Conservation (phyloP, 2,797 vertebrate species). For the Lycodopsis pacificus region DNA sequence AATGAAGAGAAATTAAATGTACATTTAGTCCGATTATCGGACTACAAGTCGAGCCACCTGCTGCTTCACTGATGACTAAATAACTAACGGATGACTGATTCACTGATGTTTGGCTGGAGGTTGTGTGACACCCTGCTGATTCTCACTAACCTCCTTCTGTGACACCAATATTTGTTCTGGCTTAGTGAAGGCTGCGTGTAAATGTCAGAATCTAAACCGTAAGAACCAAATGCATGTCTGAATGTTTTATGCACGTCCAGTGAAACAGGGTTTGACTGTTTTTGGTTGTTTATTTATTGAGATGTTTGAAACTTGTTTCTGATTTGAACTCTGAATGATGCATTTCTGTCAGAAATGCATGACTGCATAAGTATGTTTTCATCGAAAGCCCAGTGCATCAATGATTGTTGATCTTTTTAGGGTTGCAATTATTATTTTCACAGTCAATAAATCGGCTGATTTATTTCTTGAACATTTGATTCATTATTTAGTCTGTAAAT, state of each 20-base stretch:
- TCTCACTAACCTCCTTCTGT: conserved; percentile 1
- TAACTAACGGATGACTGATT: neutral
- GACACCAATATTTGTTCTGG: neutral
- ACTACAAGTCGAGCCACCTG: too few species aligned
- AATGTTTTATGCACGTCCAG: neutral
- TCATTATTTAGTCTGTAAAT: too few species aligned
- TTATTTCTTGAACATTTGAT: too few species aligned
- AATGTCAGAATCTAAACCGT: neutral
- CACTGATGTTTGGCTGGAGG: neutral
- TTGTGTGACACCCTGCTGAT: neutral
- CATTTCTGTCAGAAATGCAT: conserved; percentile 2
- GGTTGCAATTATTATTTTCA: neutral
- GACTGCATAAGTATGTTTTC: neutral
- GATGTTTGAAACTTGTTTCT: neutral
- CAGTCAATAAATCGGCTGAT: neutral
- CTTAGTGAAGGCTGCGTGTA: neutral
- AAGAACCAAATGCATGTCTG: neutral
- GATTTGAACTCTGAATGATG: neutral
- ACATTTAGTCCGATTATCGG: too few species aligned
- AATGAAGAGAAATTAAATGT: too few species aligned
- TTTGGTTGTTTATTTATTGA: neutral
- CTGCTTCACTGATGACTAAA: too few species aligned
- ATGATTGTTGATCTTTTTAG: neutral
- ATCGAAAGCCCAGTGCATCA: neutral
- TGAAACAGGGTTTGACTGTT: neutral